phyloP scores from a whole-genome alignment of 37 sponge, comb jelly and placozoan genomes.

The Haliclona indistincta region DNA sequence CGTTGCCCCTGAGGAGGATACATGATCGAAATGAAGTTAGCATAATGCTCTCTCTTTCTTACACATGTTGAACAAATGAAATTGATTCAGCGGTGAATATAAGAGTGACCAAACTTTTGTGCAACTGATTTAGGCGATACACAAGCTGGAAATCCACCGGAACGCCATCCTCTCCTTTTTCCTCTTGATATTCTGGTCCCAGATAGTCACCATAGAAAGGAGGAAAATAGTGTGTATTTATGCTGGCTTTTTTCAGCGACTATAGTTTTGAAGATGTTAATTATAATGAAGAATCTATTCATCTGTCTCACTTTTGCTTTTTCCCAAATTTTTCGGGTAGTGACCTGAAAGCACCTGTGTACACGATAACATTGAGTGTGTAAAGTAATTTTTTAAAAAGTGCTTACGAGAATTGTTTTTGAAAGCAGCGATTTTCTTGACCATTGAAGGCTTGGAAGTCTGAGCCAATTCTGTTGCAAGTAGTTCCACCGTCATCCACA shows the following conservation, averaged over 20 bases:
- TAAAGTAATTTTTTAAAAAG: neutral
- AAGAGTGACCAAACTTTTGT: slow-evolving; percentile 81
- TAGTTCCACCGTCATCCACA: slow-evolving; percentile 43
- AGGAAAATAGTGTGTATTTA: slow-evolving; percentile 54
- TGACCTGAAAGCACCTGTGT: slow-evolving; percentile 46
- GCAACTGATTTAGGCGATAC: slow-evolving; percentile 51
- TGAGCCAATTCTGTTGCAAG: slow-evolving; percentile 73
- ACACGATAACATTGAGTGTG: neutral
- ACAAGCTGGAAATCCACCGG: slow-evolving; percentile 19
- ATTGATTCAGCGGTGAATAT: slow-evolving; percentile 67
- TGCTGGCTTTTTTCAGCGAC: neutral
- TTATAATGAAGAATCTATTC: neutral
- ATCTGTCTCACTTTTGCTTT: slow-evolving; percentile 30
- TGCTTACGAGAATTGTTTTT: slow-evolving; percentile 59
- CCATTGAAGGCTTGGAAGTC: slow-evolving; percentile 24
- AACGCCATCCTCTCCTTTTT: neutral
- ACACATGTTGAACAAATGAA: slow-evolving; percentile 73
- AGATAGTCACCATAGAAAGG: slow-evolving; percentile 76
- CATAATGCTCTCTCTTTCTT: neutral
- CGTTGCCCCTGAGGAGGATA: slow-evolving; percentile 53
- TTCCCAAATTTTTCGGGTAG: slow-evolving; percentile 30
- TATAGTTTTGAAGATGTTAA: neutral
- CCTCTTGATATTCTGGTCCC: slow-evolving; percentile 29
- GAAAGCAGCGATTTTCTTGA: slow-evolving; percentile 57
- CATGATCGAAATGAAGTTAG: neutral